Evolutionary conservation across 2,888 invertebrate genomes (phyloP).

Genomic region (Spicauda simplicius): DNA sequence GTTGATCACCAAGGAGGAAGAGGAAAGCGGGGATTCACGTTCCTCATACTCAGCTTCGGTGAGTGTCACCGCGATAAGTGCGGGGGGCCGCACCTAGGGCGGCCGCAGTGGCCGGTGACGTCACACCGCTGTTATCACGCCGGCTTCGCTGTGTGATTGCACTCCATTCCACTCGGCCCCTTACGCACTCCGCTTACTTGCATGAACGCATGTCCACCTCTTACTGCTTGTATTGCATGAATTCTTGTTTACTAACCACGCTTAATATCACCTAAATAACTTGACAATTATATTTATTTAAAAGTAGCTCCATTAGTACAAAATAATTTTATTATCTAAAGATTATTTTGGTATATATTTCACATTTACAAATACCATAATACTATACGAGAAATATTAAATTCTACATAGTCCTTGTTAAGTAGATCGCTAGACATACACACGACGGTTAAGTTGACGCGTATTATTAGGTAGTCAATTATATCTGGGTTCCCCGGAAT

Average conservation of each 20-base stretch:
- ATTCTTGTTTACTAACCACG: neutral
- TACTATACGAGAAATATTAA: neutral
- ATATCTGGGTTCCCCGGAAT: neutral
- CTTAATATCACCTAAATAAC: neutral
- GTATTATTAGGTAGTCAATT: neutral
- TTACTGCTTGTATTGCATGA: conserved; percentile 45
- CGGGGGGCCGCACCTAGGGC: conserved; percentile 61
- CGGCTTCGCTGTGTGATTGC: conserved; percentile 30
- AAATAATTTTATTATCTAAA: too few species aligned
- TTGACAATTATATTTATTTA: neutral
- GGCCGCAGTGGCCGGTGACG: conserved; percentile 61
- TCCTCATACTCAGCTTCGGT: conserved; percentile 76
- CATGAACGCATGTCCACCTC: conserved; percentile 48
- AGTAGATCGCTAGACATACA: neutral
- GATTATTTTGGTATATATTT: neutral
- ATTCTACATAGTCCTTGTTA: neutral
- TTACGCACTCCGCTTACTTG: conserved; percentile 61
- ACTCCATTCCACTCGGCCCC: conserved; percentile 52
- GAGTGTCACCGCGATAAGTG: conserved; percentile 59
- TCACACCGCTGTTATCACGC: conserved; percentile 52
- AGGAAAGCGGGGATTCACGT: conserved; percentile 79
- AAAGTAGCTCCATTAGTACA: too few species aligned
- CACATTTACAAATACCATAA: too few species aligned
- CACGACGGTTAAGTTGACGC: neutral
- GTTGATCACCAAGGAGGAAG: conserved; percentile 74